Evolutionary conservation across 2,797 vertebrate species (phyloP).

Genomic region (Eospalax fontanierii): DNA sequence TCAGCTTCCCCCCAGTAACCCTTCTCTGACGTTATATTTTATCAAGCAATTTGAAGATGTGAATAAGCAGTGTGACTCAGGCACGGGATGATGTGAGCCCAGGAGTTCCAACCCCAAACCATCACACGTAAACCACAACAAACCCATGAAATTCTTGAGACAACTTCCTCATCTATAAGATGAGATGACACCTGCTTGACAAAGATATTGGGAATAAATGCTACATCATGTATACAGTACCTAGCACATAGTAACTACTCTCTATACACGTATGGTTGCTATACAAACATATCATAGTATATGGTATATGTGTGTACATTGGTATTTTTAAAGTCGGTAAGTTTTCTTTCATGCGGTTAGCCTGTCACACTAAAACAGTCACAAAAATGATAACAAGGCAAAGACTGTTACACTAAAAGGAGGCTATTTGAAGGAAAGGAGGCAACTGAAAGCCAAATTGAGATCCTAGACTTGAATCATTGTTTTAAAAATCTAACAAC

Average conservation of each 20-base stretch:
- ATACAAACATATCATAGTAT: neutral
- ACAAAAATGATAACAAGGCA: neutral
- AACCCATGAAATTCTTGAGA: neutral
- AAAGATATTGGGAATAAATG: neutral
- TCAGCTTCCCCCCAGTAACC: neutral
- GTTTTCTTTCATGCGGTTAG: neutral
- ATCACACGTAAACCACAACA: neutral
- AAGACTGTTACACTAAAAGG: neutral
- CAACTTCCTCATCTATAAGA: conserved; percentile 7
- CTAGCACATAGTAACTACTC: neutral
- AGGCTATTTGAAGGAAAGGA: neutral
- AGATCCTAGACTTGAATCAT: neutral
- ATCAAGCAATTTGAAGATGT: neutral
- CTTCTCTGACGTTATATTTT: neutral
- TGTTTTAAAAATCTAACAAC: neutral
- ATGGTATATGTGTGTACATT: neutral
- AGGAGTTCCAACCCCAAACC: neutral
- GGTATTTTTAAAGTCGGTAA: neutral
- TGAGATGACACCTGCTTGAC: neutral
- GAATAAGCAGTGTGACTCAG: neutral
- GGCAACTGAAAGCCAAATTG: neutral
- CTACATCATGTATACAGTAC: neutral
- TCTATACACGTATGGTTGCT: neutral
- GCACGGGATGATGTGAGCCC: neutral
- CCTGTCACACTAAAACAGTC: neutral